Percentiles rank a stretch among this genome's conserved stretches.
phyloP scores from a whole-genome alignment of 35 echinoderm and acorn worm species.

The Holothuria glaberrima region DNA sequence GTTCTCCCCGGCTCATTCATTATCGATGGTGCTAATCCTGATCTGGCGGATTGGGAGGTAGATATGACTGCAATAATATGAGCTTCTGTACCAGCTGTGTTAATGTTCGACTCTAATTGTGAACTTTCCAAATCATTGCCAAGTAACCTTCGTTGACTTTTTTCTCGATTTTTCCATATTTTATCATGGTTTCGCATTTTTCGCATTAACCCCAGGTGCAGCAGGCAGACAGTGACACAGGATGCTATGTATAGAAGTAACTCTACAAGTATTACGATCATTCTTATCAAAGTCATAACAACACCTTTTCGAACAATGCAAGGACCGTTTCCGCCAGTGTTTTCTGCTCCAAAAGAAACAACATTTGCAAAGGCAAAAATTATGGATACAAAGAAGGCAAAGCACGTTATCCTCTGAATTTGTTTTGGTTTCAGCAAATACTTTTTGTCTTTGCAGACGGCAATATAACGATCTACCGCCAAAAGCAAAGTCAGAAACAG shows the following conservation, averaged over 20 bases:
- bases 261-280: not conserved
- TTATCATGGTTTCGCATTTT: not conserved
- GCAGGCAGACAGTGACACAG: not conserved
- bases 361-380: not conserved
- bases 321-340: not conserved
- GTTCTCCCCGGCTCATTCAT: not conserved
- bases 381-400: not conserved
- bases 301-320: too few species aligned
- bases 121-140: too few species aligned
- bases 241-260: not conserved
- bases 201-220: not conserved
- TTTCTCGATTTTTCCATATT: too few species aligned
- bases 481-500: conserved; percentile 19
- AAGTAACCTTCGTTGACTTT: too few species aligned
- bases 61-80: too few species aligned
- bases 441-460: not conserved
- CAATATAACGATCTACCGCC: conserved; percentile 12
- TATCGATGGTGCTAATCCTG: not conserved
- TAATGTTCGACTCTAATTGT: too few species aligned
- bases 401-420: not conserved
- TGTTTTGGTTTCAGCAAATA: not conserved
- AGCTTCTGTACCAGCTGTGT: too few species aligned
- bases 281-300: not conserved
- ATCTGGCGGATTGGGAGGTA: not conserved
- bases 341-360: not conserved